Evolutionary conservation across 2,797 vertebrate species (phyloP), one percentile per base, ranked within the genome.

Genomic region (Leptoclinus maculatus): DNA sequence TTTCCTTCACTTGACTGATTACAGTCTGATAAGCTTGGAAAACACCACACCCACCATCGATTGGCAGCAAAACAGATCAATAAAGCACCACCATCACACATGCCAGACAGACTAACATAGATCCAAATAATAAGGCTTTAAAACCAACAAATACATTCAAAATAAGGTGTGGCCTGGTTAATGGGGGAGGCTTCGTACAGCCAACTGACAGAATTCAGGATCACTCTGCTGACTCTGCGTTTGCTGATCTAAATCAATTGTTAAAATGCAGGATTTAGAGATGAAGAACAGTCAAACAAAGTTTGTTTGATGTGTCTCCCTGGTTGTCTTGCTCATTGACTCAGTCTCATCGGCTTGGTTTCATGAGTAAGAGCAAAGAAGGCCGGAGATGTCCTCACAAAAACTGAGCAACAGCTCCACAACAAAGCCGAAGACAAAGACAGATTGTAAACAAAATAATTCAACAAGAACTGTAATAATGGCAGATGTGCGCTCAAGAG

Each of bases 1-100:
- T 92, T 94, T 95, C 91, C 90, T 85, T 84, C 93, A 94, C 87
- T 91, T 96, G 95, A 95, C 91, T 94, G 95, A 95, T 95, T 95
- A 95, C 80, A 93, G 87, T 87, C 90, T 93, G 93, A 95, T 95
- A 94, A 93, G 90, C 91, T 90, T 89, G 92, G 94, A 95, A 94
- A 95, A 95, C 91, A 93, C 91, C 93, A 93, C 94, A 93, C 93
- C 93, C 93, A 90, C 90, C 91, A 96, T 95, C 87, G 95, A 96
- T 92, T 91, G 79, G 86, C 72, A 89, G 89, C 86, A 93, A 92
- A 95, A 95, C 93, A 94, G 93, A 95, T 95, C 95, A 90, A 96
- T 96, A 91, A 71, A 78, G 87, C 91, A 88, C 85, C 86, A 81
- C 49, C 74, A 89, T 78, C 85, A 82, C 74, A 91, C 78, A 86